Evolutionary conservation across 2,888 invertebrate species (phyloP).

Genomic region (Rhagium mordax): DNA sequence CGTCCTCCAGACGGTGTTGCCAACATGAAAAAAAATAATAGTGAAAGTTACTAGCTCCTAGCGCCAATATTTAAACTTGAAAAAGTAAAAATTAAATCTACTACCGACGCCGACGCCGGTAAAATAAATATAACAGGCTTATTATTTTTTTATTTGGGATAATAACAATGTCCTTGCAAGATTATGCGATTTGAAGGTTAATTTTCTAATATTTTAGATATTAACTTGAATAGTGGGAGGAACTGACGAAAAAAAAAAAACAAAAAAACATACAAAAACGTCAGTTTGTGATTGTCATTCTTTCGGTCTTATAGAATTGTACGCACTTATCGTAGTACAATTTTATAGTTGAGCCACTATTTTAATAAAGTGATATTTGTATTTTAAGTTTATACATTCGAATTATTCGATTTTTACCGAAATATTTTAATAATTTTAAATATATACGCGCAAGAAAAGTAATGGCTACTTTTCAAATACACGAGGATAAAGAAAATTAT

Average conservation of each 20-base stretch:
- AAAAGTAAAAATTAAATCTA: too few species aligned
- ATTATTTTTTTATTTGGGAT: too few species aligned
- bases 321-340: slow-evolving; percentile 13
- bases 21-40: background rate
- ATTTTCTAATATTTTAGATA: background rate
- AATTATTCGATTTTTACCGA: background rate
- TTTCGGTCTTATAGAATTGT: background rate
- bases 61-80: slow-evolving; percentile 15
- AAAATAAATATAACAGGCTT: too few species aligned
- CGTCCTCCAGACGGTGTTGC: slow-evolving; percentile 2
- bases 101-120: too few species aligned
- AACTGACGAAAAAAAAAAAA: background rate
- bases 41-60: background rate
- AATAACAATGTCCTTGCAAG: too few species aligned
- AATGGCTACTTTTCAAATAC: slow-evolving; percentile 60
- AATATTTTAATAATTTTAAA: slow-evolving; percentile 1
- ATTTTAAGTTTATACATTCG: slow-evolving; percentile 1
- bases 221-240: background rate
- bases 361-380: background rate
- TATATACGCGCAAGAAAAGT: slow-evolving; percentile 19
- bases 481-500: slow-evolving; percentile 56
- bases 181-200: background rate
- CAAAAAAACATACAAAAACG: slow-evolving; percentile 10
- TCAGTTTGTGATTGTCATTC: slow-evolving; percentile 11
- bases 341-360: slow-evolving; percentile 2